Base-by-base conservation (phyloP, 2,888 invertebrate species). In the Acanthosepion pharaonis region DNA sequence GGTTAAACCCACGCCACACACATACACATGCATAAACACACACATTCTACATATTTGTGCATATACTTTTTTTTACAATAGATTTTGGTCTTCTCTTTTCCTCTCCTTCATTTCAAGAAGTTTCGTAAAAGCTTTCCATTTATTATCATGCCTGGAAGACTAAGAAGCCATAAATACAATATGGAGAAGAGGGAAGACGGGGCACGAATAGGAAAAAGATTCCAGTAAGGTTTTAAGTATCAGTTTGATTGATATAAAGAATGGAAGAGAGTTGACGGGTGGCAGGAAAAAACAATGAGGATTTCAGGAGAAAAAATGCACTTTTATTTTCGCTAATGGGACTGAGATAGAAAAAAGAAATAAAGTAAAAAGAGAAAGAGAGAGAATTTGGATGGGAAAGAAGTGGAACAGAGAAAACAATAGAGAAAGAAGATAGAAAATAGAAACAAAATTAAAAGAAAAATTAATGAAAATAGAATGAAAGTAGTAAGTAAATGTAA, bases 251-350 rank as follows among this genome's bases (percentile, higher is more conserved):
- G 78, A 78, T 78, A 78, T 78, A 78, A 78, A 78, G 78, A 78
- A 78, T 78, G 78, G 78, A 33, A n/a, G n/a, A 33, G 78, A n/a
- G 78, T 78, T n/a, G 78, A 78, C n/a, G 78, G 78, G 78, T n/a
- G 78, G 78, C n/a, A 78, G 78, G n/a, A n/a, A 33, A 33, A 78
- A 78, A 78, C 64, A 78, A n/a, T 78, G 78, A 78, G 33, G 78
- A 78, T 78, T 78, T 78, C 28, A 15, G n/a, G 78, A 78, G 78
- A 78, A 78, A 42, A 78, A 78, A 78, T 78, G 78, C 33, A 78
- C 78, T 78, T 78, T 78, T 78, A 78, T 78, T 78, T 78, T 78
- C n/a, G 78, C 78, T 78, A 78, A 78, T 78, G 78, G 78, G 78
- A 78, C 78, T 78, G 78, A 78, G 78, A 78, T 15, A n/a, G 11